phyloP scores from a whole-genome alignment of 2,797 vertebrate genomes.

The Enteromius thamalakanensis region DNA sequence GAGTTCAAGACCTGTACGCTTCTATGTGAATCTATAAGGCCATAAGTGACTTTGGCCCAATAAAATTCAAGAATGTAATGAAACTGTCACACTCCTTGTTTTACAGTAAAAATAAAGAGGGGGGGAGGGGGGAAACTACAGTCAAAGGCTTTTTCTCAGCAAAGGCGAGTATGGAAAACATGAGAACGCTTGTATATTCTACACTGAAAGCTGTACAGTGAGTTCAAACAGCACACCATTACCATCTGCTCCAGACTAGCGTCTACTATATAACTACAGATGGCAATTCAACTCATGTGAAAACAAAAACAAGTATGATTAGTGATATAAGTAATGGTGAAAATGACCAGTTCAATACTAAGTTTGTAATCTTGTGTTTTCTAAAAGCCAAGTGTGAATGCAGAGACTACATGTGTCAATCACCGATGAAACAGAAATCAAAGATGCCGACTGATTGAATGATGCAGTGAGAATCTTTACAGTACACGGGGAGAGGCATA shows the following conservation, averaged over 20 bases:
- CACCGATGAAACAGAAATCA: background rate
- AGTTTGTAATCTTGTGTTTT: constrained; percentile 26
- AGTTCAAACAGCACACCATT: constrained; percentile 37
- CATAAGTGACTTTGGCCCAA: constrained; percentile 47
- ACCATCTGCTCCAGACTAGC: constrained; percentile 28
- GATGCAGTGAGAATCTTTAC: background rate
- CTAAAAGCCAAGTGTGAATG: constrained; percentile 17
- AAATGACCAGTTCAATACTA: constrained; percentile 10
- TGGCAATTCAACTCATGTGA: constrained; percentile 12
- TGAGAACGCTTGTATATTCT: constrained; percentile 27
- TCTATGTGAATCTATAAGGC: constrained; percentile 44
- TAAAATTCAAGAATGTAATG: constrained; percentile 28
- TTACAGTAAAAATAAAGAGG: background rate
- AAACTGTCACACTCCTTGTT: constrained; percentile 16
- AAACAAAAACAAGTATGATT: constrained; percentile 10
- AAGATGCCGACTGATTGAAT: background rate
- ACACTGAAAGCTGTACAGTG: constrained; percentile 42
- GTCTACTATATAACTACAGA: constrained; percentile 29
- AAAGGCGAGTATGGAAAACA: constrained; percentile 39
- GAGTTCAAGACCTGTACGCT: constrained; percentile 1
- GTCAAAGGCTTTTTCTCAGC: constrained; percentile 14
- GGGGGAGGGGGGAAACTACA: background rate
- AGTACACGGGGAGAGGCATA: constrained; percentile 8
- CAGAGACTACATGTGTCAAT: constrained; percentile 5
- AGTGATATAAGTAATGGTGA: constrained; percentile 14